Evolutionary conservation across 2,113 vertebrate genomes (phyloP), one percentile per base, ranked within the genome.

Genomic region (Myotis yumanensis): DNA sequence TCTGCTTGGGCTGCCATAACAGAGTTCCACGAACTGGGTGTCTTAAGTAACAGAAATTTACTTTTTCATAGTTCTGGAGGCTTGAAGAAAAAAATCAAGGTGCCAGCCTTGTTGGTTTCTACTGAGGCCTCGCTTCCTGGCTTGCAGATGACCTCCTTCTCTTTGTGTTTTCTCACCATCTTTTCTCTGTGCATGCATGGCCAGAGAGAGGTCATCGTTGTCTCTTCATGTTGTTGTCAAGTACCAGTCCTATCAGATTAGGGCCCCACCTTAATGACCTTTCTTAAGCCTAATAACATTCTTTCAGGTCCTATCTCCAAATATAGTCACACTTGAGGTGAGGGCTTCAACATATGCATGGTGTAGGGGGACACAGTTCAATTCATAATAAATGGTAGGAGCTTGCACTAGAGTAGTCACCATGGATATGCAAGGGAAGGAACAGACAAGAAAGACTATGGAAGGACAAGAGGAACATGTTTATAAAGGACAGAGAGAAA

Each of bases 341-440:
- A 80, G 46, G 35, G 23, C 30, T 83, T 62, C 57, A 37, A 79
- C 81, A 2, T n/a, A 35, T 18, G n/a, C 48, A 57, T 62, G 8
- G 28, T 4, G 4, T 17, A 15, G 10, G 4, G 23, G 18, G 14
- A 30, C 20, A 72, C 1, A 82, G 23, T 69, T 92, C 71, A 54
- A 35, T 84, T n/a, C 66, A n/a, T 54, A 85, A 84, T 71, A 87
- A 76, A 66, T 5, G 20, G 12, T 59, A 37, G 18, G 5, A 77
- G 3, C 23, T 77, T 83, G 17, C 6, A 71, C 62, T 83, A 89
- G 48, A 82, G 25, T 4, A 75, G 30, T 87, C n/a, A 62, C 23
- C 5, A 46, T 40, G 25, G 9, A 93, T 64, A 94, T 84, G 8
- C 83, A 62, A 88, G 62, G 28, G 32, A 72, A 93, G 25, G 10